Evolutionary conservation across 2,888 invertebrate genomes (phyloP).

Genomic region (Aphidoletes aphidimyza): DNA sequence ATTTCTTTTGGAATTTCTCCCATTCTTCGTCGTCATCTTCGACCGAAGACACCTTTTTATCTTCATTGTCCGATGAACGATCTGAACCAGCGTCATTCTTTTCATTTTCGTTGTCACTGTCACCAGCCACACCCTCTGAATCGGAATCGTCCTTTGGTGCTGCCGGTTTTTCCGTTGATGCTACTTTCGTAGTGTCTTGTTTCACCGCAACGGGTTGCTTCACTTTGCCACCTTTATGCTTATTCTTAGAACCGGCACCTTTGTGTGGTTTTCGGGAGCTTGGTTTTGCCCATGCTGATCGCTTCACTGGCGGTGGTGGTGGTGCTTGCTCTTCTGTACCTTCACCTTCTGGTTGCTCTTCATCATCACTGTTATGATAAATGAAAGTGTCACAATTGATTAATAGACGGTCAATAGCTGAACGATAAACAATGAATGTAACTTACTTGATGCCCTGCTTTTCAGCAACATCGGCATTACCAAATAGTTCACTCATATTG

Average conservation of each 20-base stretch:
- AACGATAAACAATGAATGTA: no score
- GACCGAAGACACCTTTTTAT: constrained; percentile 70
- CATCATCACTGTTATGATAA: constrained; percentile 66
- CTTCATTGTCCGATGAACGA: constrained; percentile 70
- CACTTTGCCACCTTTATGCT: constrained; percentile 66
- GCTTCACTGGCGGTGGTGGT: constrained; percentile 70
- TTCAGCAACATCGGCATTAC: constrained; percentile 78
- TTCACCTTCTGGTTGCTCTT: constrained; percentile 67
- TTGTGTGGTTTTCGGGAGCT: constrained; percentile 70
- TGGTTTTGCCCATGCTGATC: constrained; percentile 84
- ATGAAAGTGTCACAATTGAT: no score
- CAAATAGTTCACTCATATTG: constrained; percentile 85
- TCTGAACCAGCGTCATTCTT: constrained; percentile 63
- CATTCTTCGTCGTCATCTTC: constrained; percentile 90
- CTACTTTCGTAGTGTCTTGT: constrained; percentile 62
- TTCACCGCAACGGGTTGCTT: constrained; percentile 60
- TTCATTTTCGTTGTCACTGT: constrained; percentile 69
- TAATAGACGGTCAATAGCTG: no score
- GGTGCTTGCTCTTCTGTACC: constrained; percentile 63
- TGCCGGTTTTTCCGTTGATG: constrained; percentile 56
- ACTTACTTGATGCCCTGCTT: constrained; percentile 72
- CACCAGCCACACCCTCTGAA: constrained; percentile 67
- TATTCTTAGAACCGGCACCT: constrained; percentile 68
- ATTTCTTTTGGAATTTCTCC: constrained; percentile 88
- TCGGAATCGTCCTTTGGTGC: constrained; percentile 58